Evolutionary conservation across 2,113 vertebrate species (phyloP), one percentile per base, ranked within the genome.

Genomic region (Carassius gibelio): DNA sequence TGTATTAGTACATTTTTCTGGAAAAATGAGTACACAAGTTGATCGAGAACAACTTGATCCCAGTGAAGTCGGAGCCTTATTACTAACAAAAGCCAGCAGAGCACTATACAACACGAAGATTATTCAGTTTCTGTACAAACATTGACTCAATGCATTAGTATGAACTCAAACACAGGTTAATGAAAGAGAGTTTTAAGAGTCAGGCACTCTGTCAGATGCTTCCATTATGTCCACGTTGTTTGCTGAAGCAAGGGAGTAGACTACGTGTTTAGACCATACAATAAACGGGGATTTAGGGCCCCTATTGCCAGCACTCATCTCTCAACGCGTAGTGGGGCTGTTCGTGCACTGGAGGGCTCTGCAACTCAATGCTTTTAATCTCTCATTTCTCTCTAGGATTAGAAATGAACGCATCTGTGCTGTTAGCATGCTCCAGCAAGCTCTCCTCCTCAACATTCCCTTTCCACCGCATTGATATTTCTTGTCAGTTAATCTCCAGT

Each of bases 281-380:
- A 90, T 89, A 89, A 88, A 89, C 62, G 69, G 91, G 93, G 92
- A 94, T 93, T 94, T 94, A 90, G 91, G 90, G 88, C 84, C 86
- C 87, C 87, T 88, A 84, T 87, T 88, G 92, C 90, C 92, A 89
- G 87, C 87, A 85, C 89, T 87, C 90, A 74, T 95, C 94, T 94
- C 89, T 95, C 94, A 91, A 91, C 94, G 91, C 92, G 81, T 86
- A 91, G 83, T 89, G 88, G 89, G 87, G 90, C 91, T 91, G 91
- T 90, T 86, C 89, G 90, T 91, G 92, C 90, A 66, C 84, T 50
- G 83, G 83, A 85, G 81, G 84, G 85, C 87, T 85, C 90, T 92
- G 92, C 92, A 93, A 92, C 91, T 95, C 92, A 93, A 95, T 93
- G 92, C 91, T 88, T 92, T 92, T 95, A 94, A 94, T 94, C 94